Evolutionary conservation across 2,113 vertebrate genomes (phyloP), one percentile per base, ranked within the genome.

Genomic region (Pteruthius melanotis): DNA sequence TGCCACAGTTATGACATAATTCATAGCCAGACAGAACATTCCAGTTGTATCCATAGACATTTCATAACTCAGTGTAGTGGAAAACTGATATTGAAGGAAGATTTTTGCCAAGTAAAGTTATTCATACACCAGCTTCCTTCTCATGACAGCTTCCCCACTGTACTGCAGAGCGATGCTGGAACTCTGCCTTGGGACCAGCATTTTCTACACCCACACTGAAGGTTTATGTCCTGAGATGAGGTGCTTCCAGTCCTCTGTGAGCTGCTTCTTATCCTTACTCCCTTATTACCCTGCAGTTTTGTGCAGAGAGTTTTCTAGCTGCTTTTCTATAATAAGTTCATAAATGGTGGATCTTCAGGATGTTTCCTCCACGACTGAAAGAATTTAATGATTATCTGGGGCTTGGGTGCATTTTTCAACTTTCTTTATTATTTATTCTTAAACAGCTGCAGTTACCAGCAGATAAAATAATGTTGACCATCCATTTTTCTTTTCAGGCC

Each of bases 1-100:
- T 95, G 97, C 97, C 96, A 97, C 63, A 74, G 84, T 95, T 93
- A 93, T 97, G 96, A 97, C 96, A 97, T 97, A 97, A 96, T 94
- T 96, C 94, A 96, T 93, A 96, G 95, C 83, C 93, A 96, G 95
- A 96, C 88, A 96, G 94, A 97, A 97, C 77, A 89, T 95, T 97
- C 94, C 94, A 97, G 82, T 96, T 96, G 91, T 91, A 96, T 97
- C 91, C 96, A 95, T 87, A 93, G 95, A 94, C 88, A 97, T 97
- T 97, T 95, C 95, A 97, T 97, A 97, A 97, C 57, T 95, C 95
- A 94, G 64, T 56, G 81, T 88, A 97, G 94, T 93, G 88, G 97
- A 97, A 97, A 97, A 93, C 83, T 94, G 97, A 97, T 97, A 97
- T 70, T 96, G 90, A 95, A 90, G 92, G 80, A 95, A 94, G 28